Evolutionary conservation across 2,888 invertebrate species (phyloP).

Genomic region (Furcula furcula): DNA sequence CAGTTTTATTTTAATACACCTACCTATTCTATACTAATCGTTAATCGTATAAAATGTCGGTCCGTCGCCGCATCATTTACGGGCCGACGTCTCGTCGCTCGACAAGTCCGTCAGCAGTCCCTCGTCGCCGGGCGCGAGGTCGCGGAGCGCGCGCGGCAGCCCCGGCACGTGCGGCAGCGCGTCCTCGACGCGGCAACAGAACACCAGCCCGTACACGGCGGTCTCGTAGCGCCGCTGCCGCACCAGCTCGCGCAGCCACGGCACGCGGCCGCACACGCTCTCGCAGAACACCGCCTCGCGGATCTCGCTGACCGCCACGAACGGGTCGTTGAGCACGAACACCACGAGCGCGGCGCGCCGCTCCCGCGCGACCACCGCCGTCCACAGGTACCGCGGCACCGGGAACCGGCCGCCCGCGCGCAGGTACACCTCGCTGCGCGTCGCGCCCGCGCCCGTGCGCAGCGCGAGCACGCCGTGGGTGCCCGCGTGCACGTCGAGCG

Average conservation of each 20-base stretch:
- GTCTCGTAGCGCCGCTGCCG: conserved; percentile 58
- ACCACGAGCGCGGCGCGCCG: conserved; percentile 44
- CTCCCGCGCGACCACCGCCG: conserved; percentile 43
- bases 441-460: conserved; percentile 25
- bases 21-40: no score
- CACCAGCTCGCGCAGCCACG: conserved; percentile 53
- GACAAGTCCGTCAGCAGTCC: conserved; percentile 51
- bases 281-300: conserved; percentile 63
- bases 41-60: no score
- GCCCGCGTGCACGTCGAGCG: conserved; percentile 50
- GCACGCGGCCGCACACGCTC: conserved; percentile 53
- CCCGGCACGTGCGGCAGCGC: conserved; percentile 44
- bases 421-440: conserved; percentile 38
- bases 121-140: conserved; percentile 34
- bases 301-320: conserved; percentile 69
- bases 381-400: conserved; percentile 66
- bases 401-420: conserved; percentile 54
- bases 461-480: conserved; percentile 49
- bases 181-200: conserved; percentile 61
- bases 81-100: no score
- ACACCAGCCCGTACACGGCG: conserved; percentile 58
- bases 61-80: no score
- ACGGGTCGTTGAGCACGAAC: conserved; percentile 66
- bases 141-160: conserved; percentile 37
- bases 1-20: no score